Percentiles rank a stretch among this genome's conserved stretches.
These are phyloP conservation scores for Sphinx pinastri DNA, from an alignment of 2,888 invertebrate species.

Conservation along the genomic window DNA sequence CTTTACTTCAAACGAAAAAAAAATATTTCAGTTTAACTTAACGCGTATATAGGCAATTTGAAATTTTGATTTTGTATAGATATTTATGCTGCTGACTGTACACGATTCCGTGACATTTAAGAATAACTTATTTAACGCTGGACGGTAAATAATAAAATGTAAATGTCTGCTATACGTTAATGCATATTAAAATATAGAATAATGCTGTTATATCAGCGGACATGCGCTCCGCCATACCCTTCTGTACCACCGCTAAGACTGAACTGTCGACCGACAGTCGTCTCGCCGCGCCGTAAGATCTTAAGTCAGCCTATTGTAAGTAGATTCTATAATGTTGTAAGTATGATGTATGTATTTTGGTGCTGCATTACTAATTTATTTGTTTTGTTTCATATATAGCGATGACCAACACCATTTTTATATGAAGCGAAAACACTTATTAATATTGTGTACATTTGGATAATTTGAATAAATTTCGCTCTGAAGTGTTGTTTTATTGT, in stretches of 20 bases:
- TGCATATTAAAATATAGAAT: too few species aligned
- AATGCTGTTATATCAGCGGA: not conserved
- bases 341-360: constrained; percentile 78
- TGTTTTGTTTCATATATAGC: constrained; percentile 66
- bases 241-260: constrained; percentile 9
- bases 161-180: too few species aligned
- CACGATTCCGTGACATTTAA: too few species aligned
- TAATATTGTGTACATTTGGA: constrained; percentile 76
- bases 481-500: constrained; percentile 60
- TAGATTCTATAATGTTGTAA: constrained; percentile 59
- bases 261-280: not conserved
- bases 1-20: too few species aligned
- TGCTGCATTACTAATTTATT: constrained; percentile 83
- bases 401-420: constrained; percentile 63
- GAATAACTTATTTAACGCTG: too few species aligned
- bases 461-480: constrained; percentile 79
- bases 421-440: constrained; percentile 73
- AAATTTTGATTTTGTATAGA: too few species aligned
- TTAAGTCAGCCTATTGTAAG: constrained; percentile 51
- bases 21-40: too few species aligned
- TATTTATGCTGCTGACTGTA: too few species aligned
- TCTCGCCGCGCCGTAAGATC: constrained; percentile 1
- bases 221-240: not conserved
- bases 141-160: too few species aligned
- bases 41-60: too few species aligned